phyloP scores from a whole-genome alignment of 64 coral and sea anemone species.

The Stylophora pistillata region DNA sequence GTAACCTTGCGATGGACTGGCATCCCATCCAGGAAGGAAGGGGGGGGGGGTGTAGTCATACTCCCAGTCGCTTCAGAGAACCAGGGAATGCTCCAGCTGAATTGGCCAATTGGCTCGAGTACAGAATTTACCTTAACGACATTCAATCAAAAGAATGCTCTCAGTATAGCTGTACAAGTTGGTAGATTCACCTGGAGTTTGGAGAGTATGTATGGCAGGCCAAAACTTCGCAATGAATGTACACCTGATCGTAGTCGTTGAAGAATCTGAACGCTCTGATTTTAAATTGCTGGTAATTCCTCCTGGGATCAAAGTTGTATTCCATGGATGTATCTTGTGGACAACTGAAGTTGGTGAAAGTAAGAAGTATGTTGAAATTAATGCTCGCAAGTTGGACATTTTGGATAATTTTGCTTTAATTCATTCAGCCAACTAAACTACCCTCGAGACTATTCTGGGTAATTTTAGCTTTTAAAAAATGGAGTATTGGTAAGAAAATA shows the following conservation, averaged over 20 bases:
- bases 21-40: too few species aligned
- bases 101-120: too few species aligned
- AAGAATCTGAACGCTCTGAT: constrained; percentile 24
- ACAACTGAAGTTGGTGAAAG: not conserved
- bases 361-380: not conserved
- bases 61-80: not conserved
- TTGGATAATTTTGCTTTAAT: not conserved
- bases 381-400: not conserved
- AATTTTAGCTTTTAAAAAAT: too few species aligned
- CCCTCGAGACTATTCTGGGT: too few species aligned
- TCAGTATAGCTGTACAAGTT: too few species aligned
- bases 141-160: not conserved
- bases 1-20: too few species aligned
- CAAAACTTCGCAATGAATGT: constrained; percentile 13
- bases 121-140: not conserved
- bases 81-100: not conserved
- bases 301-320: not conserved
- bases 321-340: constrained; percentile 10
- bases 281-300: not conserved
- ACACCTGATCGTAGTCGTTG: constrained; percentile 1
- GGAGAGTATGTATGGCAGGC: constrained; percentile 8
- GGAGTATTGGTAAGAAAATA: too few species aligned
- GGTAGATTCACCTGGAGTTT: not conserved
- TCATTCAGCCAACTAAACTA: too few species aligned
- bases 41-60: not conserved